Base-by-base conservation (phyloP, 2,113 vertebrate genomes). In the Daubentonia madagascariensis region DNA sequence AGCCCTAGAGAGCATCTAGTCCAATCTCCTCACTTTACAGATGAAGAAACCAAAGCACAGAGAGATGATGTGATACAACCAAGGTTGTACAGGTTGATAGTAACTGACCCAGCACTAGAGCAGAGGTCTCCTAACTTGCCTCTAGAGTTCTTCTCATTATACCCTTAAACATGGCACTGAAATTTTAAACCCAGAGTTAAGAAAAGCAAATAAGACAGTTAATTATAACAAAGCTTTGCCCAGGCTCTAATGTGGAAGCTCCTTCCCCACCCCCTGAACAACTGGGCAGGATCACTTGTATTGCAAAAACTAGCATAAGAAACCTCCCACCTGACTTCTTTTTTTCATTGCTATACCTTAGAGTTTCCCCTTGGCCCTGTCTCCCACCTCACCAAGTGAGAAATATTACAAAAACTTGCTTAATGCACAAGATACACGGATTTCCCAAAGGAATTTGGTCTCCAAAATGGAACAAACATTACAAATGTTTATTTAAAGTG, bases 131-230 rank as follows among this genome's bases (percentile, higher is more conserved):
- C 54, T 94, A 23, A 91, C 5, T 91, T 67, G n/a, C 50, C 4
- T 80, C 50, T 83, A 32, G 22, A 3, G 22, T 76, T 59, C 67
- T 78, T 63, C 12, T 81, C 10, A 40, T 78, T 88, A 68, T 28
- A 80, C n/a, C 28, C 16, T 85, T 85, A 78, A 54, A 94, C 32
- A 76, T 8, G 17, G 37, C 32, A 37, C 61, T 68, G 37, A 85
- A 85, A 73, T 61, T 68, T 59, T 91, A 85, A 93, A 97, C 35
- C 54, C 37, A 43, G 35, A 91, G 9, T 89, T 85, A 86, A 80
- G 80, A 65, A 92, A 91, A 57, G 16, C 0, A 89, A 50, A 43
- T 40, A 85, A 54, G 1, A 65, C 8, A 45, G 14, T 35, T 57
- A 10, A 75, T 65, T 61, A 30, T 6, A 85, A 50, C 8, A 23